Conservation (phyloP, 2,113 vertebrate genomes). For the Hyperopisus bebe region DNA sequence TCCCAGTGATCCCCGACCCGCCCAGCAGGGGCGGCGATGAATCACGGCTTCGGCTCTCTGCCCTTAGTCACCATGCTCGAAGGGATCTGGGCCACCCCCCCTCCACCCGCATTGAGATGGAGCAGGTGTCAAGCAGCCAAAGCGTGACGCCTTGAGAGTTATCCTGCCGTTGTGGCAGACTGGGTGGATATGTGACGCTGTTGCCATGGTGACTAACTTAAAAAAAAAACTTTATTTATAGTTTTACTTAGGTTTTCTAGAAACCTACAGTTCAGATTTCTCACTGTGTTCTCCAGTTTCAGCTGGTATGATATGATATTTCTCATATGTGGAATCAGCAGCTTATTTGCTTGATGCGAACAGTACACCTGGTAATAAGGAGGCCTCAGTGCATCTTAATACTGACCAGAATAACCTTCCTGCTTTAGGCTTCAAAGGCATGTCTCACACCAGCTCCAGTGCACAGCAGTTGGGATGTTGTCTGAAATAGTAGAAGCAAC, state of each 20-base stretch:
- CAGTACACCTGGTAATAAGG: not conserved
- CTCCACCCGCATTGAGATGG: not conserved
- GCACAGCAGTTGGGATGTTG: not conserved
- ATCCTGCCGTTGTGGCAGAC: not conserved
- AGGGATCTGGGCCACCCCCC: not conserved
- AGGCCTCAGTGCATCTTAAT: not conserved
- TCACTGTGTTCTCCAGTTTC: not conserved
- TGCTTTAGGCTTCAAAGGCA: not conserved
- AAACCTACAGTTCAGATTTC: not conserved
- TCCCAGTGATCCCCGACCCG: not conserved
- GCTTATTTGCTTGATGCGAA: not conserved
- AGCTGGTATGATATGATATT: not conserved
- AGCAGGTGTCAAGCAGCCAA: not conserved
- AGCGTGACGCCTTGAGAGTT: not conserved
- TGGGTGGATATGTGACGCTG: not conserved
- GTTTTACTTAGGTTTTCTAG: not conserved
- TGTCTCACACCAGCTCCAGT: not conserved
- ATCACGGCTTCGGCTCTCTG: not conserved
- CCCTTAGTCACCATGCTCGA: not conserved
- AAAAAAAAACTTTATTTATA: not conserved
- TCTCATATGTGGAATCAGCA: not conserved
- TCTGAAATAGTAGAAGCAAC: not conserved
- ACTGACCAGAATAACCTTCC: not conserved
- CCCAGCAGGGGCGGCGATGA: not conserved
- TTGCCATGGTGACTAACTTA: not conserved